A percentile compares a stretch with the other conserved stretches of the same genome.
These are phyloP conservation scores for Ceramica pisi DNA, from an alignment of 2,888 invertebrate genomes.

Conservation along the genomic window DNA sequence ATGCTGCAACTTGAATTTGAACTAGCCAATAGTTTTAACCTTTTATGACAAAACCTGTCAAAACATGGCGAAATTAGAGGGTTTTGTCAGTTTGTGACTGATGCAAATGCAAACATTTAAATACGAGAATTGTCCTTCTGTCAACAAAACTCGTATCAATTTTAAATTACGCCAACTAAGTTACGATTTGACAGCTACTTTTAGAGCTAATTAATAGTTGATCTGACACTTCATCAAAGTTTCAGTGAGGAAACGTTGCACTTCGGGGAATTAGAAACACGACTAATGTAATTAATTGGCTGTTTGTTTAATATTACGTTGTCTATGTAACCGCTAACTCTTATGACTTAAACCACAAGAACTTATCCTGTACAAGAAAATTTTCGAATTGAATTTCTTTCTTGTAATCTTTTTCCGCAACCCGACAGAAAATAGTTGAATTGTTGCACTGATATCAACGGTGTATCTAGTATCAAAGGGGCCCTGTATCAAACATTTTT, in stretches of 20 bases:
- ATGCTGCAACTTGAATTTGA: too few relatives aligned
- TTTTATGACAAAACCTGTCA: too few relatives aligned
- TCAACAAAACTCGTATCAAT: neutral
- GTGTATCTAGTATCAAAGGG: too few relatives aligned
- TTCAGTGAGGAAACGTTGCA: neutral
- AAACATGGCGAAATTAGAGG: too few relatives aligned
- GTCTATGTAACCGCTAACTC: neutral
- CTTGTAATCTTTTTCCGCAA: constrained; percentile 35
- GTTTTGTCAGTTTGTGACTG: too few relatives aligned
- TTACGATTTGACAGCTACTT: too few relatives aligned
- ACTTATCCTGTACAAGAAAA: constrained; percentile 42
- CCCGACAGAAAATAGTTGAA: constrained; percentile 12
- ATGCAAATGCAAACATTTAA: too few relatives aligned
- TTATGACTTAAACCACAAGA: constrained; percentile 7
- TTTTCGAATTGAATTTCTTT: constrained; percentile 51
- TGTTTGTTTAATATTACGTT: neutral
- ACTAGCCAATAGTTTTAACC: too few relatives aligned
- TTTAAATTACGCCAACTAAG: too few relatives aligned
- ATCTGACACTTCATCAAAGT: neutral
- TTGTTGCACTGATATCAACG: too few relatives aligned
- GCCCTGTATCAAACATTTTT: too few relatives aligned
- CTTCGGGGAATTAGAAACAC: neutral
- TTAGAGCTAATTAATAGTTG: neutral
- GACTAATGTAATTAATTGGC: neutral
- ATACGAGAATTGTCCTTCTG: neutral